Conservation (phyloP, 1,140 invertebrate genomes). For the Hylaeus anthracinus region DNA sequence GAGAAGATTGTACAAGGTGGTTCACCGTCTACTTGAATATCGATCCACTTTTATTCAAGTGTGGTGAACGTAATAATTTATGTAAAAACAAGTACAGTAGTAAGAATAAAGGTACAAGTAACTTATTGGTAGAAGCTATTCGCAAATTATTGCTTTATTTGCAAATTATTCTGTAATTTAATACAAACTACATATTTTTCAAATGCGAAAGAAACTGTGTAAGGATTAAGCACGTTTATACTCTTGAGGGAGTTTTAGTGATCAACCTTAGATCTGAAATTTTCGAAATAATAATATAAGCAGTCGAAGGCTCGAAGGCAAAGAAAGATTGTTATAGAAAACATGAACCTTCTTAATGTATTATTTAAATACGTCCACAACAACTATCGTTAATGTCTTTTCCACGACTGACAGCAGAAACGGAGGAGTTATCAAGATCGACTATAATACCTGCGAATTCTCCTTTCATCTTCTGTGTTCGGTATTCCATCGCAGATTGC, state of each 20-base stretch:
- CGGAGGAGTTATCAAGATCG: background rate
- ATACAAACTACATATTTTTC: too few species aligned
- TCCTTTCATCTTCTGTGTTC: slow-evolving; percentile 16
- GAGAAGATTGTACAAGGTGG: background rate
- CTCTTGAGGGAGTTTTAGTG: too few species aligned
- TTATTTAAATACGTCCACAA: background rate
- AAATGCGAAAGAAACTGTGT: too few species aligned
- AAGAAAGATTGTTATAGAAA: too few species aligned
- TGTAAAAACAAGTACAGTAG: background rate
- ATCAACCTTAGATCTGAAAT: too few species aligned
- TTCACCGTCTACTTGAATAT: background rate
- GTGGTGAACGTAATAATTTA: background rate
- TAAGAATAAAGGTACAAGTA: slow-evolving; percentile 12
- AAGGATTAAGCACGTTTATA: too few species aligned
- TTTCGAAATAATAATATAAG: too few species aligned
- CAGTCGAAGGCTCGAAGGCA: too few species aligned
- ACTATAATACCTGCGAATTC: slow-evolving; percentile 16
- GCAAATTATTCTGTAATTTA: too few species aligned
- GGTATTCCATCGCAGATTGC: slow-evolving; percentile 23
- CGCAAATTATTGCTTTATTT: too few species aligned
- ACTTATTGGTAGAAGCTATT: background rate
- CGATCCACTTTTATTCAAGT: background rate
- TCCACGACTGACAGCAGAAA: background rate
- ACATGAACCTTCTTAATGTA: too few species aligned
- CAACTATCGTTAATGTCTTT: background rate